Base-by-base conservation (phyloP, 2,113 vertebrate species). In the Nematolebias whitei region DNA sequence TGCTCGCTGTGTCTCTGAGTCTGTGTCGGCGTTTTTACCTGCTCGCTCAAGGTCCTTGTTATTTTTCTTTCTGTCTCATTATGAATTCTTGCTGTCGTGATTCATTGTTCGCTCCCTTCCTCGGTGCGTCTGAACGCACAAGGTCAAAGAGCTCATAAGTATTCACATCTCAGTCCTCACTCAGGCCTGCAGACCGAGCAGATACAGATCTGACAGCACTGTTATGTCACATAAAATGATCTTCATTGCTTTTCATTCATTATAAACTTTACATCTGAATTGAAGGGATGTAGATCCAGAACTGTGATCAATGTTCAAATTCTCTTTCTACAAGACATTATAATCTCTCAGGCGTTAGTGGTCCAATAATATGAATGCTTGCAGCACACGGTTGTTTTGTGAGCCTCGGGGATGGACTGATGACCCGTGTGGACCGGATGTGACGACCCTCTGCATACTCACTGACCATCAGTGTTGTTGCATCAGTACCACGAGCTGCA, bases 111-210 rank as follows among this genome's bases (percentile, higher is more conserved):
- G 15, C 38, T 70, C 59, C 62, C 51, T 43, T 52, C 23, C 57
- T 44, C 32, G 14, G 63, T 38, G 45, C 8, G 24, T 74, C 61
- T 39, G 61, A 56, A 51, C 58, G 44, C 24, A 20, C 63, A 67
- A 84, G 71, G 74, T 87, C 76, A 47, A 29, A 74, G 39, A 79
- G 5, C 68, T 70, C 63, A 76, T 81, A 38, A 73, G 51, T 10
- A 82, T 83, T 72, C 76, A 53, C 23, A 1, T 41, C 50, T 38
- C 19, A 26, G 3, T 62, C 43, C 47, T 43, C 2, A 18, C 67
- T 66, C 53, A 54, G 52, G 20, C 40, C 40, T 9, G 9, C 8
- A 56, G 66, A 68, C 18, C 59, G 8, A 53, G 41, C 43, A 24
- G 49, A 61, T 44, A 29, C 29, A 41, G 6, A 20, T 12, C 35